A percentile compares a stretch with the other conserved stretches of the same genome.
Conservation (phyloP, 2,888 invertebrate genomes). For the Agonum fuliginosum region DNA sequence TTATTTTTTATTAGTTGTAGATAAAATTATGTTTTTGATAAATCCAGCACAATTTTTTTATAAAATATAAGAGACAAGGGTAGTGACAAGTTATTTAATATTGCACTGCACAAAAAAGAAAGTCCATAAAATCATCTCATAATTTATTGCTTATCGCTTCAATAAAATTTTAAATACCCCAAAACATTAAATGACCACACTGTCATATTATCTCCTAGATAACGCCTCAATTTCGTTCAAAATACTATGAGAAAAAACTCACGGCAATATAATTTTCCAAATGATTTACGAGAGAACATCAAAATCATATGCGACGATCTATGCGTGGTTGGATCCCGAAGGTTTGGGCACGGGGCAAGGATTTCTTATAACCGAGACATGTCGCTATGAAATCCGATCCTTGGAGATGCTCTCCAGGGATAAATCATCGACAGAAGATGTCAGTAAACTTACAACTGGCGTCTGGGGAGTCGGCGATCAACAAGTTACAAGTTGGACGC, state of each 20-base stretch:
- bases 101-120: neutral
- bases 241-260: neutral
- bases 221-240: slow-evolving; percentile 5
- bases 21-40: too few relatives aligned
- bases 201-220: too few relatives aligned
- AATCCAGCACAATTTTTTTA: too few relatives aligned
- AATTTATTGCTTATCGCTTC: neutral
- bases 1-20: too few relatives aligned
- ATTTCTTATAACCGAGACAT: slow-evolving; percentile 4
- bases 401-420: slow-evolving; percentile 15
- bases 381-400: slow-evolving; percentile 34
- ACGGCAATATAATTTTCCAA: slow-evolving; percentile 34
- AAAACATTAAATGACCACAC: neutral
- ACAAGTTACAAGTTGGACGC: slow-evolving; percentile 13
- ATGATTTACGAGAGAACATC: slow-evolving; percentile 52
- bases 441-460: slow-evolving; percentile 38
- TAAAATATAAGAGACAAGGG: neutral
- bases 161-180: neutral
- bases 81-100: too few relatives aligned
- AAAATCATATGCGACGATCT: slow-evolving; percentile 38
- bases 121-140: neutral
- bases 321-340: neutral
- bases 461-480: slow-evolving; percentile 46
- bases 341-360: slow-evolving; percentile 11
- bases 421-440: slow-evolving; percentile 53